A percentile compares a stretch with the other conserved stretches of the same genome.
Conservation (phyloP, 2,113 vertebrate species). For the Sphaerodactylus townsendi region DNA sequence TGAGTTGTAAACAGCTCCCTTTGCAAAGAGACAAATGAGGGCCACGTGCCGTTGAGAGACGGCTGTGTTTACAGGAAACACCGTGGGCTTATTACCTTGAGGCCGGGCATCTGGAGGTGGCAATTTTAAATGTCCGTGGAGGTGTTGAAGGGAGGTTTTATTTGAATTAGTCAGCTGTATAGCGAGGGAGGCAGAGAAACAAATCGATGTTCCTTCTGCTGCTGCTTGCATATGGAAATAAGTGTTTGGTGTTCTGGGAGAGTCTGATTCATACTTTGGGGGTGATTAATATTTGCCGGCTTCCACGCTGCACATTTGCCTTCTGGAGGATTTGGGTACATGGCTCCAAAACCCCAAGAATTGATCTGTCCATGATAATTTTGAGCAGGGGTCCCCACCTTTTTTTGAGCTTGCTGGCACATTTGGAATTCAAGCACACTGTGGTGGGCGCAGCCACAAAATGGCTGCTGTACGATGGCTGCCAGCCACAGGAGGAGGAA, state of each 20-base stretch:
- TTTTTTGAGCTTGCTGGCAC: too few species aligned
- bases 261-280: neutral
- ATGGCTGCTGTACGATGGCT: too few species aligned
- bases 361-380: too few species aligned
- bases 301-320: neutral
- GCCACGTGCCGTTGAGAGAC: too few species aligned
- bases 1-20: constrained; percentile 40
- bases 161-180: neutral
- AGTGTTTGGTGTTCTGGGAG: too few species aligned
- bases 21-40: neutral
- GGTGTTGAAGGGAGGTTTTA: neutral
- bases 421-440: too few species aligned
- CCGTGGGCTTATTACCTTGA: neutral
- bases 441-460: too few species aligned
- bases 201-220: neutral
- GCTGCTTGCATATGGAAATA: neutral
- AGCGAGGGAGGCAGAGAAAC: neutral
- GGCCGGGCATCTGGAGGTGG: neutral
- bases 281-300: neutral
- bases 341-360: neutral
- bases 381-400: too few species aligned
- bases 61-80: neutral
- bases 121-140: neutral
- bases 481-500: too few species aligned
- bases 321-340: neutral